Base-by-base conservation (phyloP, 2,888 invertebrate species). In the Keiferia lycopersicella region DNA sequence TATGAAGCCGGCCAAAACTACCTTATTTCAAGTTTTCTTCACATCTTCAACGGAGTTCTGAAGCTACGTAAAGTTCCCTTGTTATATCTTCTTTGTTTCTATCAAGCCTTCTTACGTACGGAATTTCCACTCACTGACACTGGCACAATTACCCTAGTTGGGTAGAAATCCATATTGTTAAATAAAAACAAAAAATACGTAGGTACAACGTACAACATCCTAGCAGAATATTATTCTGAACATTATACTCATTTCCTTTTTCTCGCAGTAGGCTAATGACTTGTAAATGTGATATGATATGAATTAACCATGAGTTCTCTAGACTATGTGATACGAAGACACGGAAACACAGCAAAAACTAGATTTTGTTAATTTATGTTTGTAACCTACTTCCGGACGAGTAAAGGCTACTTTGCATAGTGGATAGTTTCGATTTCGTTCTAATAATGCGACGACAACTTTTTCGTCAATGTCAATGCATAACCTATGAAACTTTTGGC, bases 241-340 rank as follows among this genome's bases (percentile, higher is more conserved):
- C 22, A 51, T 22, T 22, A 51, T 51, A 12, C 12, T 20, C 12
- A 7, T 53, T 53, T 53, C n/a, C 30, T 53, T 18, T 26, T 53
- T 22, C 30, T 53, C n/a, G 18, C 11, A 20, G 26, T 53, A 26
- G 53, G 53, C 20, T 53, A 53, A 53, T 53, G 53, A 53, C 53
- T 53, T 53, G 53, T 53, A 26, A 53, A 53, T 53, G 53, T 30
- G n/a, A n/a, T 53, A 53, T 30, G n/a, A n/a, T 53, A 53, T 53
- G 53, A 53, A 53, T 53, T 53, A 53, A 53, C 30, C 26, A 53
- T 53, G 53, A 53, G 22, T 53, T 48, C 22, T 18, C 53, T 14
- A 53, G 20, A 53, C 22, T 26, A 22, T 30, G 3, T 22, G 3
- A 11, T 20, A 26, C 7, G 8, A 30, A 53, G 22, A 53, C 26